These are phyloP conservation scores for Pipistrellus nathusii DNA, from an alignment of 2,797 vertebrate species.

Conservation along the genomic window DNA sequence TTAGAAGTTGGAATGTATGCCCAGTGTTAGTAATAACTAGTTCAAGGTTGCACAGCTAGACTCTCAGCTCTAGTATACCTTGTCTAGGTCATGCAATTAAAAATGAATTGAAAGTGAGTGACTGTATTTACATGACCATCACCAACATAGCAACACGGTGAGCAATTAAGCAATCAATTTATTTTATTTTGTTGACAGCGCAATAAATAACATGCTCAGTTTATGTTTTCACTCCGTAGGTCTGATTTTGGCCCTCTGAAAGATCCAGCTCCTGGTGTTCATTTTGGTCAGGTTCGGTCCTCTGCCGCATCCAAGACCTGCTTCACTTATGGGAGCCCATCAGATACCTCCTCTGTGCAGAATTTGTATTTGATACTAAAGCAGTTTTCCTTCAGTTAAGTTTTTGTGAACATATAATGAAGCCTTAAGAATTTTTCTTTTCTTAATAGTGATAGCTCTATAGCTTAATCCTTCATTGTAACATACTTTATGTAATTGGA, in stretches of 20 bases:
- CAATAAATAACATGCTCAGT: neutral
- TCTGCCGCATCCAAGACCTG: neutral
- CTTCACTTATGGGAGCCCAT: neutral
- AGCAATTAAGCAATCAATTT: neutral
- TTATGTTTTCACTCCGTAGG: neutral
- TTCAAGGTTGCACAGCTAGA: neutral
- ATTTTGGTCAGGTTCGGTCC: neutral
- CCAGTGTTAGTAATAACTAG: neutral
- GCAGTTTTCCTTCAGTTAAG: neutral
- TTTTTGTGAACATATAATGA: neutral
- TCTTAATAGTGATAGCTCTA: neutral
- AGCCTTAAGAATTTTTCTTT: neutral
- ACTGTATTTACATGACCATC: neutral
- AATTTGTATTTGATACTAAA: neutral
- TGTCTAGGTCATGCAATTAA: neutral
- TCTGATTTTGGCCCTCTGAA: neutral
- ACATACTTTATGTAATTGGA: neutral
- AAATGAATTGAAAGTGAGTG: neutral
- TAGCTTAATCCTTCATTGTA: neutral
- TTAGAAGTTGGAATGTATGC: neutral
- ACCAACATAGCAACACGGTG: neutral
- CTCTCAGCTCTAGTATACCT: neutral
- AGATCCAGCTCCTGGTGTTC: neutral
- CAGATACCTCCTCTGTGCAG: neutral
- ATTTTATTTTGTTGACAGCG: constrained; percentile 8